These are phyloP conservation scores for Dipus sagitta DNA, from an alignment of 2,797 vertebrate species.

Conservation along the genomic window DNA sequence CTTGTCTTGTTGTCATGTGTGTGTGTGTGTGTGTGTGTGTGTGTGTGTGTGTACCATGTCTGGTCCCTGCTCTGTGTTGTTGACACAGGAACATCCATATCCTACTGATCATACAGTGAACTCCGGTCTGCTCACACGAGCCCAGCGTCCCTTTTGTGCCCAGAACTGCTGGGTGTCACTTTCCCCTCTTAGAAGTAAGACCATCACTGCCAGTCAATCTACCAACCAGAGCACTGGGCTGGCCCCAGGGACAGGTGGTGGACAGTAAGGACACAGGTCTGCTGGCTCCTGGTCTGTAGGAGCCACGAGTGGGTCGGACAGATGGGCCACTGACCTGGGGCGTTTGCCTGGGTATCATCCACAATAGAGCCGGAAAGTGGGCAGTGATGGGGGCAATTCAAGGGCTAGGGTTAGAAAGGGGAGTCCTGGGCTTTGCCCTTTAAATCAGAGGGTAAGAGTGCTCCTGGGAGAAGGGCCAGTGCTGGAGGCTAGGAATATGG, in stretches of 20 bases:
- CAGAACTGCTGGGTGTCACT: not conserved
- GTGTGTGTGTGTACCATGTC: too few relatives aligned
- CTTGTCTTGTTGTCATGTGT: not conserved
- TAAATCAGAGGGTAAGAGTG: not conserved
- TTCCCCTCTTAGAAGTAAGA: slow-evolving; percentile 11
- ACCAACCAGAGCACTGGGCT: not conserved
- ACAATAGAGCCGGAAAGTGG: not conserved
- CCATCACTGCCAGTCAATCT: not conserved
- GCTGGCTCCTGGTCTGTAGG: not conserved
- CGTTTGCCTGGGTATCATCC: not conserved
- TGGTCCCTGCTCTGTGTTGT: not conserved
- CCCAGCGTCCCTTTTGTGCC: not conserved
- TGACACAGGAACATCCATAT: not conserved
- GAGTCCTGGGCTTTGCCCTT: not conserved
- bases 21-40: not conserved
- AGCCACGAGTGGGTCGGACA: not conserved
- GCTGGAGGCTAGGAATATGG: not conserved
- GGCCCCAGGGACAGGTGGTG: not conserved
- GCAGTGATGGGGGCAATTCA: not conserved
- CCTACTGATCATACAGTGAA: not conserved
- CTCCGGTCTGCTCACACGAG: not conserved
- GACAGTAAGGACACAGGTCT: not conserved
- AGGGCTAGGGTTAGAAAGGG: not conserved
- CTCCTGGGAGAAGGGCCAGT: not conserved
- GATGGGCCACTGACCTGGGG: not conserved